These are phyloP conservation scores for Pelecanus crispus DNA, from an alignment of 2,113 vertebrate species.

Conservation along the genomic window DNA sequence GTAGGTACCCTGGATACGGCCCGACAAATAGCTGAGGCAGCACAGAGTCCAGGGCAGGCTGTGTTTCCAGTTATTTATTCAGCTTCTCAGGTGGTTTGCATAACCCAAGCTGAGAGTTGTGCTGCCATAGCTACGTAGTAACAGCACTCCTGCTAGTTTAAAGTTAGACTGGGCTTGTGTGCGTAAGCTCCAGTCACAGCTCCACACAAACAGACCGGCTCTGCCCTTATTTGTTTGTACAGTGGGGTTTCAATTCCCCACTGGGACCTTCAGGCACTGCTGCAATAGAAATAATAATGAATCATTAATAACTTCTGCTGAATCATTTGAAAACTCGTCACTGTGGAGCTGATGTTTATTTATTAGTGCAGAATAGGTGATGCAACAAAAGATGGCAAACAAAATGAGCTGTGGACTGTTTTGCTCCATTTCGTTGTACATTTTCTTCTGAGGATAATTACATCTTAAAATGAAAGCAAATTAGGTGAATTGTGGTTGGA, in stretches of 20 bases:
- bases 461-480: slow-evolving; percentile 21
- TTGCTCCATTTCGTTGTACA: neutral
- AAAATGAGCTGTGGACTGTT: neutral
- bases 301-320: slow-evolving; percentile 33
- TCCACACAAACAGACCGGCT: neutral
- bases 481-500: neutral
- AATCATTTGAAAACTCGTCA: slow-evolving; percentile 25
- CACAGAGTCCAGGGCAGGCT: neutral
- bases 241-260: neutral
- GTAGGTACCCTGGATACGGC: neutral
- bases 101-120: neutral
- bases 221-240: slow-evolving; percentile 1
- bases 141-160: neutral
- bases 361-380: slow-evolving; percentile 30
- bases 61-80: neutral
- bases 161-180: neutral
- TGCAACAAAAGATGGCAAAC: neutral
- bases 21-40: neutral
- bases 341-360: slow-evolving; percentile 5
- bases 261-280: neutral
- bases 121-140: neutral
- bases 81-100: neutral
- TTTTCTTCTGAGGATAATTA: slow-evolving; percentile 46
- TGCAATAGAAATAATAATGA: slow-evolving; percentile 19
- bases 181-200: neutral